Evolutionary conservation across 2,888 invertebrate species (phyloP).

Genomic region (Steinernema hermaphroditum): DNA sequence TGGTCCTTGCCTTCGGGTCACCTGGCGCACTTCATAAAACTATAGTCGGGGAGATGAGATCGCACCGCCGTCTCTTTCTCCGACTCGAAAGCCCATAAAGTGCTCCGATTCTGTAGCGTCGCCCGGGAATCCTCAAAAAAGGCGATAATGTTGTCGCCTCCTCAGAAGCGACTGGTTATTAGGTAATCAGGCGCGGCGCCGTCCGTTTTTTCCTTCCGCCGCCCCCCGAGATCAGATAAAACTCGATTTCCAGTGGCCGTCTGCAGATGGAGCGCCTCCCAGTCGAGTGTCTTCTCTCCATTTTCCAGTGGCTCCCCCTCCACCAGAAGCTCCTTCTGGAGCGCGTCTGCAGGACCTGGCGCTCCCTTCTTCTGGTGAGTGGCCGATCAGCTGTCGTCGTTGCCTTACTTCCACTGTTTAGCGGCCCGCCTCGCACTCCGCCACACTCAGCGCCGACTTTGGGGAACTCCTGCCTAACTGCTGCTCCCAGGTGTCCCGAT

Average conservation of each 20-base stretch:
- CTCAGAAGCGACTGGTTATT: slow-evolving; percentile 12
- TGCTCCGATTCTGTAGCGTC: too few species aligned
- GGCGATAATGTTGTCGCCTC: slow-evolving; percentile 12
- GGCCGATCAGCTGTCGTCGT: background rate
- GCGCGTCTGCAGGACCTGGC: slow-evolving; percentile 49
- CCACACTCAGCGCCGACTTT: slow-evolving; percentile 31
- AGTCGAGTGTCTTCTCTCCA: slow-evolving; percentile 40
- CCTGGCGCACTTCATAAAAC: background rate
- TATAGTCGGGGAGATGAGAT: background rate
- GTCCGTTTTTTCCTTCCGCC: slow-evolving; percentile 15
- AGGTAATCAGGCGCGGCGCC: slow-evolving; percentile 13
- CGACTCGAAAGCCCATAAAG: too few species aligned
- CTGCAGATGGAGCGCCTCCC: slow-evolving; percentile 3
- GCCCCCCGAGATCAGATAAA: slow-evolving; percentile 5
- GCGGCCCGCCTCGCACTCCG: slow-evolving; percentile 30
- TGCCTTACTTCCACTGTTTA: background rate
- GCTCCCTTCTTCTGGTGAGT: slow-evolving; percentile 40
- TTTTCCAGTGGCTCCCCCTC: slow-evolving; percentile 44
- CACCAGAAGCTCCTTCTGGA: slow-evolving; percentile 51
- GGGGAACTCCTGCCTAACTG: slow-evolving; percentile 11
- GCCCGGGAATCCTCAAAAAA: background rate
- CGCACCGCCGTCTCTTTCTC: background rate
- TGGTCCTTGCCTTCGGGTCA: background rate
- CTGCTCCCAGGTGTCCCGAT: background rate
- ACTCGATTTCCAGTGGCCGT: background rate